Evolutionary conservation across 2,113 vertebrate genomes (phyloP), one percentile per base, ranked within the genome.

Genomic region (Hoplias malabaricus): DNA sequence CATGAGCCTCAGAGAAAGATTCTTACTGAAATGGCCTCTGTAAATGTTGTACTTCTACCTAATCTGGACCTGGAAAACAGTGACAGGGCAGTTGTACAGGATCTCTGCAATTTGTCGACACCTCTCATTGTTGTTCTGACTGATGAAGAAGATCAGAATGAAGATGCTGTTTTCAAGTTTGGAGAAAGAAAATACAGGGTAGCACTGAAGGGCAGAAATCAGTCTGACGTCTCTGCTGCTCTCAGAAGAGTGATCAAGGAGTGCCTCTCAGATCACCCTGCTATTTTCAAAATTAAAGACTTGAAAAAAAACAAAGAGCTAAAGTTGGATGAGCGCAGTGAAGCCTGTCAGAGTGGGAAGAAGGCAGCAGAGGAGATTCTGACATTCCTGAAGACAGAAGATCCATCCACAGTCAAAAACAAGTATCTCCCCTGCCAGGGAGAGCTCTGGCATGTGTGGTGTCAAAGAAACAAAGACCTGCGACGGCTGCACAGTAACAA

Each of bases 401-500:
- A 72, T 31, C 66, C 21, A 54, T 50, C 69, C n/a, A 73, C 12
- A 42, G 33, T 71, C 3, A 79, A 79, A 29, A 69, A 57, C 31
- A 46, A n/a, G 34, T 14, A 34, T 27, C 69, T 79, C n/a, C 69
- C 62, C 6, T 56, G 48, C 31, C 77, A 79, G 27, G 77, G 69
- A 16, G 19, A 79, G 33, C 77, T 79, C 31, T 79, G 77, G 77
- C 48, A 73, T 16, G 46, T 65, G 34, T 79, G 69, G 77, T 79
- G 78, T 29, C 19, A 75, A 33, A 69, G 6, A 0, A 80, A 40
- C 43, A 80, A 76, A 80, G 59, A 23, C 9, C 16, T 90, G n/a
- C 63, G 85, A 71, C 68, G 82, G 2, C 62, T 93, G 1, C 81
- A 85, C 83, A 87, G 90, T 34, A 0, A 82, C 19, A 0, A 87